Percentiles rank a stretch among this genome's conserved stretches.
phyloP scores from a whole-genome alignment of 2,113 vertebrate genomes.

The Salminus brasiliensis region DNA sequence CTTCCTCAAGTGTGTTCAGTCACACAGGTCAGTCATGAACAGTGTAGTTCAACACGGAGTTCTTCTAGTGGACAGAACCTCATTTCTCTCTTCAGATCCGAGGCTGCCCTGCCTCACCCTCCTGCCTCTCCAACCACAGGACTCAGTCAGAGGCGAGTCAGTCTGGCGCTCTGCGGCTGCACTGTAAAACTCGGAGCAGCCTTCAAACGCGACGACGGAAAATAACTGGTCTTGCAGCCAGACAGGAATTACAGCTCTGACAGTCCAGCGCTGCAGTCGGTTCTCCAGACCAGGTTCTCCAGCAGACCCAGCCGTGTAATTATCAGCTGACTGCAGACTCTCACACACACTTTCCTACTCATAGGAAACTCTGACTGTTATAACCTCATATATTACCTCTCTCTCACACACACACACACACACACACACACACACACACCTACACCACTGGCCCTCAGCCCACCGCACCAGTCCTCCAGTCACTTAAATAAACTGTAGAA shows the following conservation, averaged over 20 bases:
- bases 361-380: conserved; percentile 6
- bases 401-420: conserved; percentile 7
- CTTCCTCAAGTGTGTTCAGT: too few species aligned
- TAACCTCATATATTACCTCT: background rate
- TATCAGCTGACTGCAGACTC: conserved; percentile 40
- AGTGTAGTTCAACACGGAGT: too few species aligned
- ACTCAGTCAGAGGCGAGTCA: too few species aligned
- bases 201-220: conserved; percentile 9
- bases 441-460: too few species aligned
- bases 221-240: conserved; percentile 34
- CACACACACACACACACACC: background rate
- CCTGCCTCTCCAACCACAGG: too few species aligned
- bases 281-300: conserved; percentile 13
- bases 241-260: conserved; percentile 29
- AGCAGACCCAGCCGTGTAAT: conserved; percentile 15
- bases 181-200: background rate
- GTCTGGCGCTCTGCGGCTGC: background rate
- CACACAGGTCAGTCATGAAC: too few species aligned
- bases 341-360: background rate
- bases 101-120: too few species aligned
- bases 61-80: too few species aligned
- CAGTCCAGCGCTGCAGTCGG: background rate
- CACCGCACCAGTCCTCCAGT: too few species aligned
- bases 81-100: too few species aligned
- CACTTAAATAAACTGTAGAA: too few species aligned